A percentile compares a stretch with the other conserved stretches of the same genome.
Evolutionary conservation across 2,888 invertebrate species (phyloP).

Genomic region (Xestoiulus laeticollis): DNA sequence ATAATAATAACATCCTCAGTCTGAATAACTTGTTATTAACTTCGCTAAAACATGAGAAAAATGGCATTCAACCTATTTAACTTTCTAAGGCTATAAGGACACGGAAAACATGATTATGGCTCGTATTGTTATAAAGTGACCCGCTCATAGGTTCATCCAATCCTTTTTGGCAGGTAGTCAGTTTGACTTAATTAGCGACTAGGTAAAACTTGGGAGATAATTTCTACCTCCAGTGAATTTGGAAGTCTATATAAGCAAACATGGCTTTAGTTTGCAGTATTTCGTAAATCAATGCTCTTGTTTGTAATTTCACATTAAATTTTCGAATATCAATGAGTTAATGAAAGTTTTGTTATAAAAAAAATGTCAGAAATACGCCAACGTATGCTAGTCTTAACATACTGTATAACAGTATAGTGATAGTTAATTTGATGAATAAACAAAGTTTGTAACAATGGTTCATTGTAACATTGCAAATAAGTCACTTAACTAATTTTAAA

Average conservation of each 20-base stretch:
- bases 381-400: too few relatives aligned
- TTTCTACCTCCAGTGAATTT: neutral
- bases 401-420: too few relatives aligned
- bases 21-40: neutral
- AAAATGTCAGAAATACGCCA: too few relatives aligned
- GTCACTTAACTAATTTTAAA: too few relatives aligned
- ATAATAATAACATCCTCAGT: neutral
- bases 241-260: neutral
- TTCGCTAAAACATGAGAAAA: neutral
- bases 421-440: too few relatives aligned
- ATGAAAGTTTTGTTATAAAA: too few relatives aligned
- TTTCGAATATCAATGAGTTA: too few relatives aligned
- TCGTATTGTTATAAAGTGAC: neutral
- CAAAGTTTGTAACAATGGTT: too few relatives aligned
- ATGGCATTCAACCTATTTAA: neutral
- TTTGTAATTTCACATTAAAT: too few relatives aligned
- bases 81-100: neutral
- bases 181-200: neutral
- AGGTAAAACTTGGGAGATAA: neutral
- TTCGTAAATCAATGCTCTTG: too few relatives aligned
- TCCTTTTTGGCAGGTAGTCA: neutral
- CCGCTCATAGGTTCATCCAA: neutral
- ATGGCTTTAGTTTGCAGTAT: neutral
- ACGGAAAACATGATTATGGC: slow-evolving; percentile 1
- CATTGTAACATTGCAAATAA: too few relatives aligned